Conservation (phyloP, 2,888 invertebrate species). For the Silvanus unidentatus region DNA sequence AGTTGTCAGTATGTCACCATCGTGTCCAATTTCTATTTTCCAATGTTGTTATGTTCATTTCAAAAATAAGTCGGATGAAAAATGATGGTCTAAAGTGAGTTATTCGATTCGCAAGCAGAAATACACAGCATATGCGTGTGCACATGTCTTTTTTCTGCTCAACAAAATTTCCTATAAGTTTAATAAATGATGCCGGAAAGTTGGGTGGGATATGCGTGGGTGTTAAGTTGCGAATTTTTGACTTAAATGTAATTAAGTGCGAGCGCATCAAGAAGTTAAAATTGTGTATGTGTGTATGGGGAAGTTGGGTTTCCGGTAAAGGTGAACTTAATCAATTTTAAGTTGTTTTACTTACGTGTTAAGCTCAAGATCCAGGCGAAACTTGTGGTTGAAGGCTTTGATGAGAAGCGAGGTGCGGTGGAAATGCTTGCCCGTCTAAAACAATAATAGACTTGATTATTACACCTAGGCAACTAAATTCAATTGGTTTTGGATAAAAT, state of each 20-base stretch:
- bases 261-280: too few species aligned
- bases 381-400: constrained; percentile 95
- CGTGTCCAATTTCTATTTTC: neutral
- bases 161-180: too few species aligned
- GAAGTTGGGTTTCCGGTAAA: neutral
- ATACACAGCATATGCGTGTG: neutral
- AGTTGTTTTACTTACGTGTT: constrained; percentile 75
- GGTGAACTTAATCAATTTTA: constrained; percentile 11
- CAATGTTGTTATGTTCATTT: neutral
- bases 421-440: constrained; percentile 88
- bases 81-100: neutral
- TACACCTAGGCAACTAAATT: neutral
- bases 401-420: constrained; percentile 92
- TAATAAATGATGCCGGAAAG: too few species aligned
- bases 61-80: neutral
- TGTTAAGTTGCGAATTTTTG: too few species aligned
- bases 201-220: too few species aligned
- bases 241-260: too few species aligned
- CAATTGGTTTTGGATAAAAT: too few species aligned
- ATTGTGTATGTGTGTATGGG: too few species aligned
- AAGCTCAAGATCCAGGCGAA: constrained; percentile 91
- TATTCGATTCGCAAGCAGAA: neutral
- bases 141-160: neutral
- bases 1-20: neutral
- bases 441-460: constrained; percentile 42